phyloP scores from a whole-genome alignment of 2,888 invertebrate genomes.

The Holacanthella duospinosa region DNA sequence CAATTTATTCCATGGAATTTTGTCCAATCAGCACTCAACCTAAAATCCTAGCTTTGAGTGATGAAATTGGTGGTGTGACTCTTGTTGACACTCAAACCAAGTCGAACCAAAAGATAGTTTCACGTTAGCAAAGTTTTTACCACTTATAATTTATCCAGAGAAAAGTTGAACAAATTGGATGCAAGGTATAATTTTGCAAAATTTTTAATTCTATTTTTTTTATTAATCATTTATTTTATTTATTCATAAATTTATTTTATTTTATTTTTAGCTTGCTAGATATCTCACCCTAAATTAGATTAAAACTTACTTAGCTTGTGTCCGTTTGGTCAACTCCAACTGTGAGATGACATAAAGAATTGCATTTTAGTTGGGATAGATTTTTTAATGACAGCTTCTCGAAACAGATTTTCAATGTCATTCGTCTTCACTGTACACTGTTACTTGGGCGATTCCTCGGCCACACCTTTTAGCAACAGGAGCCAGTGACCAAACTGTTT shows the following conservation, averaged over 20 bases:
- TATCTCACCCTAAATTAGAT: no score
- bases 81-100: conserved; percentile 42
- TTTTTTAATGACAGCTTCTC: no score
- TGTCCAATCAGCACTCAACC: conserved; percentile 55
- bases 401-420: conserved; percentile 50
- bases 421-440: conserved; percentile 78
- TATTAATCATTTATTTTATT: conserved; percentile 31
- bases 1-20: conserved; percentile 71
- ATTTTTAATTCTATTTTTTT: conserved; percentile 9
- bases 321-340: no score
- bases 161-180: conserved; percentile 15
- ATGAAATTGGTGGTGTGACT: conserved; percentile 69
- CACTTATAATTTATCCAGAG: conserved; percentile 6
- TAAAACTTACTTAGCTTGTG: no score
- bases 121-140: conserved; percentile 7
- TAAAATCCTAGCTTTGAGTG: conserved; percentile 67
- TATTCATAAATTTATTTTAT: no score
- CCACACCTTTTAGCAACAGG: conserved; percentile 66
- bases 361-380: no score
- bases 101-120: conserved; percentile 11
- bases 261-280: no score
- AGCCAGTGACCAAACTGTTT: conserved; percentile 72
- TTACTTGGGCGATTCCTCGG: conserved; percentile 70
- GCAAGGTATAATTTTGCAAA: neutral
- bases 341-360: no score